A percentile compares a stretch with the other conserved stretches of the same genome.
These are phyloP conservation scores for Anagrus nilaparvatae DNA, from an alignment of 1,140 invertebrate genomes.

Conservation along the genomic window DNA sequence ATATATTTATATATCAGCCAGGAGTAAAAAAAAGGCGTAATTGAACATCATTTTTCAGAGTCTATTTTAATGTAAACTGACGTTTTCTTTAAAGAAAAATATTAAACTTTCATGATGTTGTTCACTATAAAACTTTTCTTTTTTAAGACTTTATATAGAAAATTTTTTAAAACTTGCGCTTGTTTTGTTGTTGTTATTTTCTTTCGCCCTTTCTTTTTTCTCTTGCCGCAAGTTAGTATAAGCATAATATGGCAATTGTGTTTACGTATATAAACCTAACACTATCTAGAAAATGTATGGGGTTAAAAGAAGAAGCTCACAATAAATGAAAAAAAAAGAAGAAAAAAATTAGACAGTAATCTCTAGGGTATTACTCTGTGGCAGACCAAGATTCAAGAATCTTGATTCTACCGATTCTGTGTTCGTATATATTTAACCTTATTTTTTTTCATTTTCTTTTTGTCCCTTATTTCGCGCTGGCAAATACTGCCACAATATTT, in stretches of 20 bases:
- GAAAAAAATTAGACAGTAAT: slow-evolving; percentile 18
- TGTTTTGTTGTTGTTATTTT: no score
- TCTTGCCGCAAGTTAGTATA: no score
- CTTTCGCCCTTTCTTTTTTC: no score
- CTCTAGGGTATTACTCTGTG: slow-evolving; percentile 22
- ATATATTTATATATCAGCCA: no score
- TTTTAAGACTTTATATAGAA: no score
- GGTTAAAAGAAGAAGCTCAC: no score
- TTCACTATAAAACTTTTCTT: no score
- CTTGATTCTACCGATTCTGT: slow-evolving; percentile 17
- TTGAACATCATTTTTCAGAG: slow-evolving; percentile 9
- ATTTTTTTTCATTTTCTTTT: background rate
- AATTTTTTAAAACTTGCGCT: no score
- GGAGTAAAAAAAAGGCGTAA: no score
- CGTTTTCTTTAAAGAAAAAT: background rate
- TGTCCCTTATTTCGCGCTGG: no score
- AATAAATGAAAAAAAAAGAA: slow-evolving; percentile 17
- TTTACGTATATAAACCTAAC: no score
- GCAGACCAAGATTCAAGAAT: slow-evolving; percentile 29
- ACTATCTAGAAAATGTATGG: slow-evolving; percentile 17
- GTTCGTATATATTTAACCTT: background rate
- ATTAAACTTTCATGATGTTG: slow-evolving; percentile 10
- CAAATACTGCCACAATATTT: slow-evolving; percentile 42
- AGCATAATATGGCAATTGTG: slow-evolving; percentile 10
- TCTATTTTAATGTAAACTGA: background rate